Percentiles rank a stretch among this genome's conserved stretches.
These are phyloP conservation scores for Tromatobia lineatoria DNA, from an alignment of 2,888 invertebrate genomes.

Conservation along the genomic window DNA sequence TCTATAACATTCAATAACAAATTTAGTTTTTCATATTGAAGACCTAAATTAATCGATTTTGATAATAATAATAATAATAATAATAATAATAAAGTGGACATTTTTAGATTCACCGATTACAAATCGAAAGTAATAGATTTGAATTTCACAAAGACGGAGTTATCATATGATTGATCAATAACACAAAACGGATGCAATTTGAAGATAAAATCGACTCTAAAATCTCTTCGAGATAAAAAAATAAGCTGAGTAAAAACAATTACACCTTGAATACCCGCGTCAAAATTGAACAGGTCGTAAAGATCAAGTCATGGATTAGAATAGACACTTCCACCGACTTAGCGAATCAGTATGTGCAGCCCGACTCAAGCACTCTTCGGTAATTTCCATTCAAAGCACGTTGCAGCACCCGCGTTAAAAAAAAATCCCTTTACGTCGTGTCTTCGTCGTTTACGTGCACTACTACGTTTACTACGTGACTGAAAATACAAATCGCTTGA, in stretches of 20 bases:
- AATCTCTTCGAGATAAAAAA: not conserved
- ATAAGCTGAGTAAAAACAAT: not conserved
- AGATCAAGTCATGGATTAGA: constrained; percentile 32
- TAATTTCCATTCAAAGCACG: constrained; percentile 58
- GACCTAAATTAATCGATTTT: no score
- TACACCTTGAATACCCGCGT: constrained; percentile 4
- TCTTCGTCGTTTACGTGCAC: constrained; percentile 8
- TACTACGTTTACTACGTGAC: constrained; percentile 27
- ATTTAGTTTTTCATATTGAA: no score
- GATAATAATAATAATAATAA: not conserved
- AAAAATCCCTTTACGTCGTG: constrained; percentile 17
- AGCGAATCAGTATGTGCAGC: constrained; percentile 58
- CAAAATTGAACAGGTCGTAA: constrained; percentile 28
- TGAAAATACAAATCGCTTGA: constrained; percentile 19
- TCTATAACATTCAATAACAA: no score
- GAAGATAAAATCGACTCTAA: not conserved
- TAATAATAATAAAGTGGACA: not conserved
- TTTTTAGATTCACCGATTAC: not conserved
- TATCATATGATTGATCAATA: not conserved
- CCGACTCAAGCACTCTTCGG: constrained; percentile 15
- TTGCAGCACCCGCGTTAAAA: constrained; percentile 53
- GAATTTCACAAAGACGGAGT: not conserved
- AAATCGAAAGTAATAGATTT: not conserved
- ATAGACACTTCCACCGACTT: constrained; percentile 41
- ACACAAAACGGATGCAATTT: not conserved